phyloP scores from a whole-genome alignment of 2,113 vertebrate genomes.

The Pterocles orientalis region DNA sequence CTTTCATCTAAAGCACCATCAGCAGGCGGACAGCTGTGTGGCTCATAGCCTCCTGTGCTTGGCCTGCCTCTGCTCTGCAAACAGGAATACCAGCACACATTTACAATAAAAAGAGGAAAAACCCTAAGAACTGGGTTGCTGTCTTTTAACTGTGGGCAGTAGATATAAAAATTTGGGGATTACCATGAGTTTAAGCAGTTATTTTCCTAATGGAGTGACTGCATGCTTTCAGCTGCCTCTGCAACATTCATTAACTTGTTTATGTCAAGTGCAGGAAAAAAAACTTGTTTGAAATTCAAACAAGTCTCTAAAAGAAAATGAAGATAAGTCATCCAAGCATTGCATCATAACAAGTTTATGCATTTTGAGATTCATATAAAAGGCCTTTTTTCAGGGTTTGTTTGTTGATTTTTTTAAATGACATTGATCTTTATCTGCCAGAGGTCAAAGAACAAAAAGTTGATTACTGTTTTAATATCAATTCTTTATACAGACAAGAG shows the following conservation, averaged over 20 bases:
- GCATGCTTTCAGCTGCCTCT: neutral
- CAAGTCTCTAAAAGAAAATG: conserved; percentile 9
- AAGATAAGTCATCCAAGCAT: neutral
- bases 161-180: neutral
- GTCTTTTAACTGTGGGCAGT: neutral
- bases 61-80: neutral
- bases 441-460: conserved; percentile 18
- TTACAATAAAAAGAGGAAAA: neutral
- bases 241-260: conserved; percentile 8
- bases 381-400: neutral
- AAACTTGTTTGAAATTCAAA: conserved; percentile 40
- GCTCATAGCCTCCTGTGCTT: neutral
- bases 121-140: neutral
- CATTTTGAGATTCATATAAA: neutral
- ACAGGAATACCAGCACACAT: neutral
- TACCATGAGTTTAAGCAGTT: neutral
- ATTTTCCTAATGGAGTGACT: neutral
- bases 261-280: neutral
- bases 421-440: conserved; percentile 25
- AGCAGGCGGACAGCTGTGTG: neutral
- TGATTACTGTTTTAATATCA: neutral
- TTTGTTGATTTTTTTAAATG: neutral
- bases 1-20: neutral
- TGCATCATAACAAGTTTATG: neutral
- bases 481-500: neutral